Conservation (phyloP, 2,113 vertebrate genomes). For the Rhinolophus sinicus region DNA sequence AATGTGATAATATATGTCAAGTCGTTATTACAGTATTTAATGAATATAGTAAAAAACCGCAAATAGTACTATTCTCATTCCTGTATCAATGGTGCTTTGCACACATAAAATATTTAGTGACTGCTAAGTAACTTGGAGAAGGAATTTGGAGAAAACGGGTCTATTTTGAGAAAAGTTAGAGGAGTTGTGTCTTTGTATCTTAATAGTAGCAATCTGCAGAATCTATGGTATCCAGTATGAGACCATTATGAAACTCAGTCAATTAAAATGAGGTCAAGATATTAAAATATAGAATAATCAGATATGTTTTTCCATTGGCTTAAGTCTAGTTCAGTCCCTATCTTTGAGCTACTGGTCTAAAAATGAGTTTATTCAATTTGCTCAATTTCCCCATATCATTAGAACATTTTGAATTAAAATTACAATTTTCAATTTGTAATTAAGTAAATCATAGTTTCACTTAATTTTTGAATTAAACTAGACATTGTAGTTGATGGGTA, state of each 20-base stretch:
- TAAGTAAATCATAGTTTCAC: background rate
- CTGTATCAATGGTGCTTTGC: background rate
- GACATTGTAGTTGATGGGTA: background rate
- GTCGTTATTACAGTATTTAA: background rate
- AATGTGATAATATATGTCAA: background rate
- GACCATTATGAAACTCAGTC: background rate
- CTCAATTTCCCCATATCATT: background rate
- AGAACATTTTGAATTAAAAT: constrained; percentile 23
- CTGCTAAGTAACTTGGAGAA: constrained; percentile 22
- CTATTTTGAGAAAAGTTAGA: background rate
- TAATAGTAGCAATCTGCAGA: background rate
- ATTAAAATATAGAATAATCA: background rate
- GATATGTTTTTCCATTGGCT: background rate
- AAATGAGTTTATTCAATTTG: background rate
- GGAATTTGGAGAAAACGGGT: background rate
- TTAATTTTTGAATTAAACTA: constrained; percentile 24
- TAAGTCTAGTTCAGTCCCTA: background rate
- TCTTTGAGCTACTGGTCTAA: background rate
- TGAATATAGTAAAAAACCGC: background rate
- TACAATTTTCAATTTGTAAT: background rate
- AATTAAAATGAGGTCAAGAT: background rate
- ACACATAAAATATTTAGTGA: constrained; percentile 24
- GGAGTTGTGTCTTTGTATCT: background rate
- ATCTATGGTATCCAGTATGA: background rate
- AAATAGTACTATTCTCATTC: background rate